These are phyloP conservation scores for Rapana venosa DNA, from an alignment of 2,888 invertebrate genomes.

Conservation along the genomic window DNA sequence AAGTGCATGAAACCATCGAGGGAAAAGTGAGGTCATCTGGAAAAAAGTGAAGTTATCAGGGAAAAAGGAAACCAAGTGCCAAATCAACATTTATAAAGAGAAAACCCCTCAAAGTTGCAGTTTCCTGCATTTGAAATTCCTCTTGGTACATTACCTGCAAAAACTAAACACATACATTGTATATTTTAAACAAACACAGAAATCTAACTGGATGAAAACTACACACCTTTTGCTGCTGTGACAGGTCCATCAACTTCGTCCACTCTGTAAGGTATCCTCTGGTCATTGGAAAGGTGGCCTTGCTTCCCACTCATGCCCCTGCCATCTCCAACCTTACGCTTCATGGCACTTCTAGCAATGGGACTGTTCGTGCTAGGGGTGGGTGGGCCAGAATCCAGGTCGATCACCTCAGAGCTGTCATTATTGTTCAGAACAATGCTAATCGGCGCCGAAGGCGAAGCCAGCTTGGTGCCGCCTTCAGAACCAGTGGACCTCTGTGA, in stretches of 20 bases:
- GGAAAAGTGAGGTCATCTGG: no score
- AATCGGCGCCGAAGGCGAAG: slow-evolving; percentile 29
- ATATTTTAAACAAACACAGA: no score
- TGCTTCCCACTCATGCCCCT: not conserved
- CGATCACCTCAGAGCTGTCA: slow-evolving; percentile 35
- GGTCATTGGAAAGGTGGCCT: not conserved
- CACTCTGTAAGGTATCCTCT: not conserved
- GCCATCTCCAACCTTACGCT: not conserved
- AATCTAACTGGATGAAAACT: not conserved
- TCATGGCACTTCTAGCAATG: not conserved
- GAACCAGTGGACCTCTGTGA: slow-evolving; percentile 21
- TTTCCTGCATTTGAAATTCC: no score
- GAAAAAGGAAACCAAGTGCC: no score
- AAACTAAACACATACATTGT: no score
- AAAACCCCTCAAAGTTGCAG: no score
- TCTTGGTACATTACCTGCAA: no score
- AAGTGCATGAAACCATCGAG: no score
- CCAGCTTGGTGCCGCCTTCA: slow-evolving; percentile 5
- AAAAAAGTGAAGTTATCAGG: no score
- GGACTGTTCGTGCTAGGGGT: slow-evolving; percentile 8
- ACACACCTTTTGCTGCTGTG: not conserved
- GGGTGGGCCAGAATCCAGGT: slow-evolving; percentile 31
- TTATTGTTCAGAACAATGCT: slow-evolving; percentile 32
- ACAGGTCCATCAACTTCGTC: slow-evolving; percentile 14
- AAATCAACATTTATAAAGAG: no score